A percentile compares a stretch with the other conserved stretches of the same genome.
phyloP scores from a whole-genome alignment of 2,888 invertebrate species.

The Mythimna ferrago region DNA sequence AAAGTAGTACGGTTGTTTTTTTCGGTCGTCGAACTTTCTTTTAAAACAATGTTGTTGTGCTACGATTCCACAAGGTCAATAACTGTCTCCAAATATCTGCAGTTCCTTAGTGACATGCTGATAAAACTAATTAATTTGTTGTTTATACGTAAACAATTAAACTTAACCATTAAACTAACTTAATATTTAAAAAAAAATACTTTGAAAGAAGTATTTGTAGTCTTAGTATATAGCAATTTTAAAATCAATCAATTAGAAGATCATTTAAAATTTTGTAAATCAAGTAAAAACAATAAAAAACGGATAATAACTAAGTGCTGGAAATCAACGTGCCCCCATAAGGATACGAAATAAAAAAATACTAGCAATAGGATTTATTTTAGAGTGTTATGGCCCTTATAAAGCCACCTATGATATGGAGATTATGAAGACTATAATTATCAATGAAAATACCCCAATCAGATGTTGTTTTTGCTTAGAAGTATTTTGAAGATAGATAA shows the following conservation, averaged over 20 bases:
- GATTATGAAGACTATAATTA: too few species aligned
- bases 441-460: too few species aligned
- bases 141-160: conserved; percentile 23
- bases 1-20: conserved; percentile 31
- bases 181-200: too few species aligned
- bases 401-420: too few species aligned
- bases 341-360: background rate
- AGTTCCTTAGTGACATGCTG: conserved; percentile 37
- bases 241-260: conserved; percentile 3
- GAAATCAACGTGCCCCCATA: background rate
- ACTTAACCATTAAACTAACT: conserved; percentile 11
- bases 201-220: too few species aligned
- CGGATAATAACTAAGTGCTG: background rate
- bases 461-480: background rate
- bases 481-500: background rate
- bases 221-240: background rate
- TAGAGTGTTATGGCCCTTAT: too few species aligned
- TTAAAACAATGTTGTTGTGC: conserved; percentile 50
- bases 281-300: background rate
- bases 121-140: conserved; percentile 51
- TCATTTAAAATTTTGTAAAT: background rate
- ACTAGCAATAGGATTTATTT: too few species aligned
- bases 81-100: conserved; percentile 51
- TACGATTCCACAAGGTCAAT: conserved; percentile 49
- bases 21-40: conserved; percentile 57